Evolutionary conservation across 2,888 invertebrate species (phyloP).

Genomic region (Eupithecia dodoneata): DNA sequence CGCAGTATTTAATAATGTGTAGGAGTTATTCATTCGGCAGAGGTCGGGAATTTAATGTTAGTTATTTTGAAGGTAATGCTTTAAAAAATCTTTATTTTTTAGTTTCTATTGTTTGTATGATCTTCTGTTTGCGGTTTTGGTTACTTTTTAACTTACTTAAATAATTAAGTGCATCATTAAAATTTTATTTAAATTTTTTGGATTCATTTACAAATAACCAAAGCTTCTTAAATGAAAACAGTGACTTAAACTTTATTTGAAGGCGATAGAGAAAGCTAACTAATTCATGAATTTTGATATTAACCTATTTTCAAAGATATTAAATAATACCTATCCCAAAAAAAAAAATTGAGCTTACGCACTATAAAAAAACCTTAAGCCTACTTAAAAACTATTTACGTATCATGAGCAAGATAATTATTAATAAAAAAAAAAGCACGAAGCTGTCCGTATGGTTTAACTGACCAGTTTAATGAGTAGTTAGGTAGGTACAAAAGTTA

Average conservation of each 20-base stretch:
- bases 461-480: background rate
- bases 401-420: background rate
- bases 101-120: background rate
- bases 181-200: background rate
- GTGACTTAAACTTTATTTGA: background rate
- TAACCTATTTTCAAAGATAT: background rate
- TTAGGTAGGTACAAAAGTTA: conserved; percentile 21
- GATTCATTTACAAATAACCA: background rate
- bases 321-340: too few species aligned
- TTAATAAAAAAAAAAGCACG: background rate
- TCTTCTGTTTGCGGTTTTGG: background rate
- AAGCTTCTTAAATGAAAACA: background rate
- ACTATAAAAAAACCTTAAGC: too few species aligned
- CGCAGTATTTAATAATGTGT: conserved; percentile 40
- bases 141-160: background rate
- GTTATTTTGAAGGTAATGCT: conserved; percentile 22
- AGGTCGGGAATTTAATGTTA: conserved; percentile 27
- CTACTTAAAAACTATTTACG: too few species aligned
- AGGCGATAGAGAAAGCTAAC: background rate
- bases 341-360: too few species aligned
- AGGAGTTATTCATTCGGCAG: conserved; percentile 21
- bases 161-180: background rate
- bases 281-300: background rate
- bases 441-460: background rate
- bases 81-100: background rate